A percentile compares a stretch with the other conserved stretches of the same genome.
These are phyloP conservation scores for Urophycis tenuis DNA, from an alignment of 2,797 vertebrate genomes.

Conservation along the genomic window DNA sequence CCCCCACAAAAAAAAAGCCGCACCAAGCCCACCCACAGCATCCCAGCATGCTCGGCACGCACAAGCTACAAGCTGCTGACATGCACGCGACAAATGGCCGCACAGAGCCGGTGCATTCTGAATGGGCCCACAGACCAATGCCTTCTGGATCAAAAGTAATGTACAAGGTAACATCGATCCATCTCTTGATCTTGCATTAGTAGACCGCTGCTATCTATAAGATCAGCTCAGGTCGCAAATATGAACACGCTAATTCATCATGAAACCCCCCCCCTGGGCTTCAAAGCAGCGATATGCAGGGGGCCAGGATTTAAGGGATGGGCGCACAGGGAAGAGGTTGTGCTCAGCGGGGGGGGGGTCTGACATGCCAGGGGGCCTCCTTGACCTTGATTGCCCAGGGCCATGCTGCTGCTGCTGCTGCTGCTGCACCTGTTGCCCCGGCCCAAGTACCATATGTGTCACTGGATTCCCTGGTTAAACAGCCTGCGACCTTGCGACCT, in stretches of 20 bases:
- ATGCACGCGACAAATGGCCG: not conserved
- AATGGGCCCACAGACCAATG: not conserved
- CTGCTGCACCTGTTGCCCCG: not conserved
- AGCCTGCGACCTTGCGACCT: constrained; percentile 50
- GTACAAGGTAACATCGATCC: not conserved
- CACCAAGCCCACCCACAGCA: not conserved
- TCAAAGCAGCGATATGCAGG: not conserved
- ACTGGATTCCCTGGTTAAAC: constrained; percentile 46
- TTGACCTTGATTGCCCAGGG: not conserved
- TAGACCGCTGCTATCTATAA: not conserved
- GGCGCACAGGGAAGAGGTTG: not conserved
- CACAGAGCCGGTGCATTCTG: not conserved
- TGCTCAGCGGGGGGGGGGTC: not conserved
- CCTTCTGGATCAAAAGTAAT: not conserved
- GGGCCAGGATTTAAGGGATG: not conserved
- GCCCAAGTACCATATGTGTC: constrained; percentile 8
- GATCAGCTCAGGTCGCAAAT: not conserved
- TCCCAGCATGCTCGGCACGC: not conserved
- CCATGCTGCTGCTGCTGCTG: not conserved
- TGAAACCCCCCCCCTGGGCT: not conserved
- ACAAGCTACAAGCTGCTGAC: not conserved
- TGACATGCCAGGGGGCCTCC: not conserved
- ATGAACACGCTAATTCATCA: not conserved
- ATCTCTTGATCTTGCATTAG: not conserved
- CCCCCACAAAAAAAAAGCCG: too few relatives aligned